These are phyloP conservation scores for Sebastes schlegelii DNA, from an alignment of 2,113 vertebrate species.

Conservation along the genomic window DNA sequence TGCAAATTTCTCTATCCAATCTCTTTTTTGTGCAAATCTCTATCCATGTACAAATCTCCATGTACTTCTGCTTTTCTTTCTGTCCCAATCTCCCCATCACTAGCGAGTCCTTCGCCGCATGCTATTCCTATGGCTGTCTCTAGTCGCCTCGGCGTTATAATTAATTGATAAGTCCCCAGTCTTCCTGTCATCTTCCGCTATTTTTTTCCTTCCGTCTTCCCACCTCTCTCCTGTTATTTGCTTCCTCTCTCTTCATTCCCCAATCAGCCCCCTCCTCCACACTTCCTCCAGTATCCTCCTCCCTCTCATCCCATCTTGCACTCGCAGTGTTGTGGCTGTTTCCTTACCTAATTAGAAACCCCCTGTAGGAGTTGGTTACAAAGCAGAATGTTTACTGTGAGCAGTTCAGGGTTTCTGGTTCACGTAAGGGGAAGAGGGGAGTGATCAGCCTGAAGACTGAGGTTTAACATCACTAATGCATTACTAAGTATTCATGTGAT, in stretches of 20 bases:
- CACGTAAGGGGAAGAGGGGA: conserved; percentile 29
- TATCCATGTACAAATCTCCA: conserved; percentile 20
- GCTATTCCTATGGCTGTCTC: conserved; percentile 29
- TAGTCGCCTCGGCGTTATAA: conserved; percentile 28
- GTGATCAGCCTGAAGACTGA: conserved; percentile 42
- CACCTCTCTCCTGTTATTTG: conserved; percentile 45
- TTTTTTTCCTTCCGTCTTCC: conserved; percentile 37
- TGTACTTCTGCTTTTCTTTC: conserved; percentile 22
- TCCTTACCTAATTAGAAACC: conserved; percentile 77
- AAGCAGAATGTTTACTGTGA: conserved; percentile 67
- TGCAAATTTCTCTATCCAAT: conserved; percentile 31
- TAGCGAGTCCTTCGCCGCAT: not conserved
- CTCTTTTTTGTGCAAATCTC: conserved; percentile 28
- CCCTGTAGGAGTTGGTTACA: conserved; percentile 72
- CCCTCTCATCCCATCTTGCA: conserved; percentile 32
- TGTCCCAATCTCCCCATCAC: conserved; percentile 17
- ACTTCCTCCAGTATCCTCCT: conserved; percentile 38
- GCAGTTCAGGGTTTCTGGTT: conserved; percentile 82
- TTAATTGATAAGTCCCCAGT: conserved; percentile 62
- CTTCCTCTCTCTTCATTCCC: conserved; percentile 49
- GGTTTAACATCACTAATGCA: conserved; percentile 46
- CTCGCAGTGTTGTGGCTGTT: conserved; percentile 51
- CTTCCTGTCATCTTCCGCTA: conserved; percentile 55
- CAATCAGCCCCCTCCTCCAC: conserved; percentile 28
- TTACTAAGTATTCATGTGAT: conserved; percentile 36